Conservation (phyloP, 2,113 vertebrate genomes). For the Aramus guarauna region DNA sequence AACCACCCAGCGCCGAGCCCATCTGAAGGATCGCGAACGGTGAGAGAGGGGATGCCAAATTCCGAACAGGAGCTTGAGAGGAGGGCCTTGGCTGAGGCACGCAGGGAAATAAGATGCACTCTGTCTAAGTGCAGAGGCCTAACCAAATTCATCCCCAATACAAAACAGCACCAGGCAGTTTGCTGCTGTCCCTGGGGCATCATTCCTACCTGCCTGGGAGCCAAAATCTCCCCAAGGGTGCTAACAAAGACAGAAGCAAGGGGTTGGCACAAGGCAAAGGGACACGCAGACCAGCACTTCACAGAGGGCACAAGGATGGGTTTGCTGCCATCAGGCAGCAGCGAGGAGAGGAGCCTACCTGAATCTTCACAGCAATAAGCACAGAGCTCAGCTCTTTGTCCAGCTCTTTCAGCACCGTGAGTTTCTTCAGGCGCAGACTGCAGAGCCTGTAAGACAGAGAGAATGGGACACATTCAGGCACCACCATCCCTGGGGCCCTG, state of each 20-base stretch:
- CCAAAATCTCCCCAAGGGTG: background rate
- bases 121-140: background rate
- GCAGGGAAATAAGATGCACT: background rate
- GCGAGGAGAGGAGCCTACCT: conserved; percentile 75
- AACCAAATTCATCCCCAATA: background rate
- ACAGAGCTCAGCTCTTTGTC: conserved; percentile 96
- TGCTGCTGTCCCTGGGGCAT: background rate
- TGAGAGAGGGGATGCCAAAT: background rate
- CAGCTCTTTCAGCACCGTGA: conserved; percentile 89
- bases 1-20: background rate
- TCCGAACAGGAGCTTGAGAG: background rate
- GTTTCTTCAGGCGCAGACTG: conserved; percentile 94
- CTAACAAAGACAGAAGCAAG: background rate
- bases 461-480: conserved; percentile 71
- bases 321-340: background rate
- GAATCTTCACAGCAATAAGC: conserved; percentile 96
- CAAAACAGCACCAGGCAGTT: background rate
- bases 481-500: conserved; percentile 65
- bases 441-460: conserved; percentile 83
- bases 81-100: background rate
- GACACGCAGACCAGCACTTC: background rate
- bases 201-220: background rate
- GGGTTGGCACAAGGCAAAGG: background rate
- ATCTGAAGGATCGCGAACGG: background rate
- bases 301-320: background rate